Conservation (phyloP, 2,797 vertebrate species). For the Sardinella longiceps region DNA sequence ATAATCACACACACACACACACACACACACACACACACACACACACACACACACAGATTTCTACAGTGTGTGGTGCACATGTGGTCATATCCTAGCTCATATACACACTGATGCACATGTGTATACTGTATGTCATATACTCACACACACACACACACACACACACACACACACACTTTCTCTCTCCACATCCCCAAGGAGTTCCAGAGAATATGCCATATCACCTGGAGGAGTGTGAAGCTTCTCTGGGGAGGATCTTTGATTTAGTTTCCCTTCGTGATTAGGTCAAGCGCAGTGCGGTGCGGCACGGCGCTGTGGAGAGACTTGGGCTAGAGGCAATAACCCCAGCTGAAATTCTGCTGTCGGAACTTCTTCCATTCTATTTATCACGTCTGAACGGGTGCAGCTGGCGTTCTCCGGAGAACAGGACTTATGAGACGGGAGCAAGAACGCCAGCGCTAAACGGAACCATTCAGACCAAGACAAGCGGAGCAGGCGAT, state of each 20-base stretch:
- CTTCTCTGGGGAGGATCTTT: slow-evolving; percentile 34
- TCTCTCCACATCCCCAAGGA: background rate
- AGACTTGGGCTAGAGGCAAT: slow-evolving; percentile 71
- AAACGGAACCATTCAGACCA: background rate
- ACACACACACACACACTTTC: background rate
- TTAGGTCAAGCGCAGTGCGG: slow-evolving; percentile 53
- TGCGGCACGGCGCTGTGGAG: slow-evolving; percentile 51
- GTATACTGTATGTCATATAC: too few species aligned
- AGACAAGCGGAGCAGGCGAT: background rate
- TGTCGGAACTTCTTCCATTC: slow-evolving; percentile 54
- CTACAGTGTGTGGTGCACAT: background rate
- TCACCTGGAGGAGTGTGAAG: slow-evolving; percentile 35
- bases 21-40: slow-evolving; percentile 30
- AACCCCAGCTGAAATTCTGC: slow-evolving; percentile 67
- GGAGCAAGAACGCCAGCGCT: background rate
- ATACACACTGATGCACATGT: slow-evolving; percentile 31
- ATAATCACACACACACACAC: slow-evolving; percentile 31
- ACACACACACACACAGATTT: slow-evolving; percentile 29
- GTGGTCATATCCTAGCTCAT: background rate
- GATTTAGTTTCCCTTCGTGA: slow-evolving; percentile 33
- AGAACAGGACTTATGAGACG: background rate
- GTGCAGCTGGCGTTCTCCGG: slow-evolving; percentile 41
- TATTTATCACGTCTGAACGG: slow-evolving; percentile 64
- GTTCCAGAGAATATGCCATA: background rate
- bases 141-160: slow-evolving; percentile 9